Conservation (phyloP, 2,113 vertebrate species). For the Chrysemys picta region DNA sequence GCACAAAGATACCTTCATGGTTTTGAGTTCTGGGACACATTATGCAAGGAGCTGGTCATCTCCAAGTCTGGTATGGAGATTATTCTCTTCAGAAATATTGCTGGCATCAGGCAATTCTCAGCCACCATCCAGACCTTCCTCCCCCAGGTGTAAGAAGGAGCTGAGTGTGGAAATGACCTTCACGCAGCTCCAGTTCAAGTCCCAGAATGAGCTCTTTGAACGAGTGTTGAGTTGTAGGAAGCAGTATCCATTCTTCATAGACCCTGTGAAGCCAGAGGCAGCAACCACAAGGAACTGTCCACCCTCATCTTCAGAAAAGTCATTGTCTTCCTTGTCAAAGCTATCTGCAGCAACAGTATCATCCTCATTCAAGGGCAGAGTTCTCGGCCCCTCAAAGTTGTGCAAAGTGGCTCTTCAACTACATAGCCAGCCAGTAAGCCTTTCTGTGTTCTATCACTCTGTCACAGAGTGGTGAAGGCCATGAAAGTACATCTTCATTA, state of each 20-base stretch:
- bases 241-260: slow-evolving; percentile 77
- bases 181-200: not conserved
- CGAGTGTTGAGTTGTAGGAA: slow-evolving; percentile 75
- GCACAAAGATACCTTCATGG: too few species aligned
- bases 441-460: not conserved
- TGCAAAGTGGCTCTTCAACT: not conserved
- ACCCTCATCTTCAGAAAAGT: not conserved
- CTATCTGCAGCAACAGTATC: not conserved
- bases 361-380: not conserved
- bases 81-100: not conserved
- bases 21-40: not conserved
- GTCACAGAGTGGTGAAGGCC: not conserved
- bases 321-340: not conserved
- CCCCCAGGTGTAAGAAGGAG: not conserved
- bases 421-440: not conserved
- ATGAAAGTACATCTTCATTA: not conserved
- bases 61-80: not conserved
- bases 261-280: slow-evolving; percentile 72
- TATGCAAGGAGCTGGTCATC: not conserved
- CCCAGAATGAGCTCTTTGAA: not conserved
- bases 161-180: not conserved
- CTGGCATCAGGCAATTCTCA: not conserved
- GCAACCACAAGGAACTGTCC: not conserved
- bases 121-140: not conserved
- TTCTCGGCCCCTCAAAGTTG: not conserved